Evolutionary conservation across 2,113 vertebrate species (phyloP).

Genomic region (Grammomys dolichurus): DNA sequence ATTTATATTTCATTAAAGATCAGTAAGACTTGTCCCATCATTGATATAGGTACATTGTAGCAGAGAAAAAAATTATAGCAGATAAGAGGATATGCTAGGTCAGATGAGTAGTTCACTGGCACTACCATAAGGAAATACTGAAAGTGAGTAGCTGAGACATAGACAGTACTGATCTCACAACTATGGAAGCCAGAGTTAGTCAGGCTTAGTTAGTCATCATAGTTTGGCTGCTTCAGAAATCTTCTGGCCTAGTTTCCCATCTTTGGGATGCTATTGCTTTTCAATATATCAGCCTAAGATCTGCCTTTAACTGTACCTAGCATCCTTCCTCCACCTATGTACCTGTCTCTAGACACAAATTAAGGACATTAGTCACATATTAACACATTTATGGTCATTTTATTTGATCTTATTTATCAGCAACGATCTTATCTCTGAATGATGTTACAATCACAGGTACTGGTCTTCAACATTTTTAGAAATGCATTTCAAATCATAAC

Average conservation of each 20-base stretch:
- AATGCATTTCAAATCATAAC: background rate
- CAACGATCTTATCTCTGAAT: background rate
- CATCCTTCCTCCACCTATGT: background rate
- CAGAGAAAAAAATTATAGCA: background rate
- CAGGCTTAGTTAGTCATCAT: background rate
- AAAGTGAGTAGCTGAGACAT: background rate
- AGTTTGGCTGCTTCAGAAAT: background rate
- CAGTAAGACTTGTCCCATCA: background rate
- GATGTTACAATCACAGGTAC: background rate
- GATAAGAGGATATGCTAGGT: background rate
- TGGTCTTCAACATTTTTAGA: background rate
- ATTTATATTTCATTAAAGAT: constrained; percentile 14
- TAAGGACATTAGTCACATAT: background rate
- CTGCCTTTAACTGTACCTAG: background rate
- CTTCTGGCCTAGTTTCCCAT: background rate
- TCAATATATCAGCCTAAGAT: background rate
- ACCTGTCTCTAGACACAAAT: background rate
- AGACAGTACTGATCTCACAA: background rate
- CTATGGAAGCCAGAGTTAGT: background rate
- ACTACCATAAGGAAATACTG: background rate
- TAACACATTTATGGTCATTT: background rate
- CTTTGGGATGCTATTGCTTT: background rate
- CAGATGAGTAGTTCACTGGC: background rate
- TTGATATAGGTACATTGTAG: background rate
- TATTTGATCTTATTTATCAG: background rate